phyloP scores from a whole-genome alignment of 1,140 invertebrate species.

The Monochamus saltuarius region DNA sequence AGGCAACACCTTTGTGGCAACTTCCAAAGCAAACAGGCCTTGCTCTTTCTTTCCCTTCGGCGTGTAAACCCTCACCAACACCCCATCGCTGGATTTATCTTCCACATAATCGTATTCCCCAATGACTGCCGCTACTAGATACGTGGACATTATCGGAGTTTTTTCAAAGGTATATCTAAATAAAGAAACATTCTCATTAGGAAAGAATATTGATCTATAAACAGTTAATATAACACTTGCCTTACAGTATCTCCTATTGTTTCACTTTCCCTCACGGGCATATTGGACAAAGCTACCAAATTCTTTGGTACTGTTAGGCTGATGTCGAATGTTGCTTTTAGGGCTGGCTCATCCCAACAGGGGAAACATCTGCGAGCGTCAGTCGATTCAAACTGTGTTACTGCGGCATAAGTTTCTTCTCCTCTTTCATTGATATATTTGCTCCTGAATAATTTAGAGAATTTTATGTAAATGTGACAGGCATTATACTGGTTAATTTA shows the following conservation, averaged over 20 bases:
- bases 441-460: slow-evolving; percentile 57
- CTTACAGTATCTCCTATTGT: slow-evolving; percentile 11
- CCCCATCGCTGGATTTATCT: slow-evolving; percentile 74
- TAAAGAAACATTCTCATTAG: background rate
- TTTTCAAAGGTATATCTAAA: slow-evolving; percentile 72
- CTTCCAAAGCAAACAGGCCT: slow-evolving; percentile 87
- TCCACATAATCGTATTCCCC: slow-evolving; percentile 95
- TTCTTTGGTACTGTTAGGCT: slow-evolving; percentile 76
- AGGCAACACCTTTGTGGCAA: slow-evolving; percentile 80
- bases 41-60: slow-evolving; percentile 87
- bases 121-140: slow-evolving; percentile 88
- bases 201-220: background rate
- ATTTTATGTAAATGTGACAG: slow-evolving; percentile 51
- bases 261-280: slow-evolving; percentile 67
- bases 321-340: slow-evolving; percentile 94
- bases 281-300: slow-evolving; percentile 88
- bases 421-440: slow-evolving; percentile 77
- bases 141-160: slow-evolving; percentile 96
- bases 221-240: slow-evolving; percentile 12
- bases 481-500: background rate
- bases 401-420: slow-evolving; percentile 79
- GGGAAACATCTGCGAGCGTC: slow-evolving; percentile 93
- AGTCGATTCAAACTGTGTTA: slow-evolving; percentile 92
- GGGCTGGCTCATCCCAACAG: slow-evolving; percentile 96
- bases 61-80: slow-evolving; percentile 88